Percentiles rank a stretch among this genome's conserved stretches.
phyloP scores from a whole-genome alignment of 2,797 vertebrate species.

The Spinus pinus region DNA sequence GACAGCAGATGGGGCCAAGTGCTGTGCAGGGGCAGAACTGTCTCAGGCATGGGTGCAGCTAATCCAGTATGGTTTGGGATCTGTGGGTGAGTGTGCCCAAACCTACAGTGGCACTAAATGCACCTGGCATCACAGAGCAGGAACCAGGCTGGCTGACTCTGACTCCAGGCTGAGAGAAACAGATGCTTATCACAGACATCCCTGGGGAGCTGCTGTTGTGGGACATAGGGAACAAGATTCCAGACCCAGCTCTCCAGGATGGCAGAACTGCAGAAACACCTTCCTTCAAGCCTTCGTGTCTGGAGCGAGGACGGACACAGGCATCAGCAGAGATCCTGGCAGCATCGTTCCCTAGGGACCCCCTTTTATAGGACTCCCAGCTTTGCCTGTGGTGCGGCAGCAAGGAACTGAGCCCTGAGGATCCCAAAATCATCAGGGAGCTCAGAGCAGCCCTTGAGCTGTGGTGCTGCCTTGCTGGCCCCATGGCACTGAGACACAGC shows the following conservation, averaged over 20 bases:
- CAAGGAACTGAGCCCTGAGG: background rate
- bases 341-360: background rate
- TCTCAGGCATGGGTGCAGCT: background rate
- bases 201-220: background rate
- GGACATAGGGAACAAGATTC: background rate
- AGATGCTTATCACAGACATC: background rate
- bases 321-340: background rate
- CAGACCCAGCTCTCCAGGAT: background rate
- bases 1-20: rapidly evolving
- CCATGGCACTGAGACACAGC: rapidly evolving
- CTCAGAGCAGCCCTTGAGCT: background rate
- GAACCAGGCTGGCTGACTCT: background rate
- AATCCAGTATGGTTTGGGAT: rapidly evolving
- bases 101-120: background rate
- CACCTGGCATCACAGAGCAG: rapidly evolving
- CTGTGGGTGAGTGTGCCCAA: background rate
- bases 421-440: background rate
- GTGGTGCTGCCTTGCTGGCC: background rate
- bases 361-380: background rate
- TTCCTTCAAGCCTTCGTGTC: background rate
- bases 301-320: background rate
- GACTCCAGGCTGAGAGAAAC: background rate
- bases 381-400: background rate
- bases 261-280: background rate
- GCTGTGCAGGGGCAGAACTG: rapidly evolving